A percentile compares a stretch with the other conserved stretches of the same genome.
These are phyloP conservation scores for Thera britannica DNA, from an alignment of 2,888 invertebrate genomes.

Conservation along the genomic window DNA sequence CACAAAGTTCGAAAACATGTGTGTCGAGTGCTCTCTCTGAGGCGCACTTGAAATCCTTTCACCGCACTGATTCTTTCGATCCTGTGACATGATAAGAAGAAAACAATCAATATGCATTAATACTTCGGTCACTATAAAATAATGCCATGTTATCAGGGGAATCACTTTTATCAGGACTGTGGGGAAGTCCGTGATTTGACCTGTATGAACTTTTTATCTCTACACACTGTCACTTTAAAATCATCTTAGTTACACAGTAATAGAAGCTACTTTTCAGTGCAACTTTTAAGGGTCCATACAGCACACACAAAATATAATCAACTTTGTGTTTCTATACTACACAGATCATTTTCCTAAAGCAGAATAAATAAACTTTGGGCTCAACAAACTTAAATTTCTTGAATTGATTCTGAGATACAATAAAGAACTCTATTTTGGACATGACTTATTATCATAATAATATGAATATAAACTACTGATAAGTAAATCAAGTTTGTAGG, in stretches of 20 bases:
- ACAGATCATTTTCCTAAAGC: neutral
- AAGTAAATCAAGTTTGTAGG: no score
- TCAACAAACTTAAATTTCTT: no score
- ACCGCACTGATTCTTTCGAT: no score
- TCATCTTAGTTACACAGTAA: neutral
- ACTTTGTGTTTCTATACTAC: neutral
- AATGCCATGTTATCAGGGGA: slow-evolving; percentile 13
- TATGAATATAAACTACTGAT: no score
- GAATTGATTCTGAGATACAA: no score
- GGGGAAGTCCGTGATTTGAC: slow-evolving; percentile 11
- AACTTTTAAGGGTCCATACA: neutral
- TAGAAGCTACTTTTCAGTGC: neutral
- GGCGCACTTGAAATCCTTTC: no score
- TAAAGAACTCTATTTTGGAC: no score
- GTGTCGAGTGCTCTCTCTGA: no score
- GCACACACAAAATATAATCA: neutral
- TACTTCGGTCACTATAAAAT: neutral
- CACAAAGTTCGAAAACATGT: no score
- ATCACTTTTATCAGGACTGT: slow-evolving; percentile 14
- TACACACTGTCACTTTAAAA: neutral
- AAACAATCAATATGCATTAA: slow-evolving; percentile 2
- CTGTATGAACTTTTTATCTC: slow-evolving; percentile 13
- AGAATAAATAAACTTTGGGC: neutral
- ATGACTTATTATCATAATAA: no score
- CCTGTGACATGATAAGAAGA: no score